phyloP scores from a whole-genome alignment of 2,113 vertebrate species.

The Dinomys branickii region DNA sequence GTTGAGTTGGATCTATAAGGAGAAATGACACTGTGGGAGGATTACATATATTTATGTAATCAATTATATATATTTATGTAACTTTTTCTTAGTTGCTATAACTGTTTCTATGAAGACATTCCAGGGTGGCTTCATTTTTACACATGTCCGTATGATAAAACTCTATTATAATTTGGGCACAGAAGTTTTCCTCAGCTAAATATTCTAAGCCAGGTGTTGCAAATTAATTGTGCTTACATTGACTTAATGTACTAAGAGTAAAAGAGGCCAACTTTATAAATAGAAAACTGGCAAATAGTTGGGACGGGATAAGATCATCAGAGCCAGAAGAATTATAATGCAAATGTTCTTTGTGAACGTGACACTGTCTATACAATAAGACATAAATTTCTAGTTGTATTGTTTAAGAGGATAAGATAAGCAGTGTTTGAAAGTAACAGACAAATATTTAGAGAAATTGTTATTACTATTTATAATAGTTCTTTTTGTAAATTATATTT shows the following conservation, averaged over 20 bases:
- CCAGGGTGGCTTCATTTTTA: slow-evolving; percentile 61
- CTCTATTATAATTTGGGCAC: slow-evolving; percentile 60
- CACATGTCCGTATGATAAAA: slow-evolving; percentile 16
- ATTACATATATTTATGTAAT: slow-evolving; percentile 63
- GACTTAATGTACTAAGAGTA: slow-evolving; percentile 29
- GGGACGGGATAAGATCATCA: neutral
- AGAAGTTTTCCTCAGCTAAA: slow-evolving; percentile 62
- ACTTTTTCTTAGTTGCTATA: neutral
- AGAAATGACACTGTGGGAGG: slow-evolving; percentile 56
- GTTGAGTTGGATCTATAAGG: slow-evolving; percentile 38
- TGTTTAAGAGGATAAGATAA: neutral
- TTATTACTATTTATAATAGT: neutral
- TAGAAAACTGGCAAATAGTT: slow-evolving; percentile 59
- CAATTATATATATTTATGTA: slow-evolving; percentile 62
- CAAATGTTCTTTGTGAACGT: neutral
- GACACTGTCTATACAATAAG: neutral
- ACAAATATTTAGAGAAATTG: neutral
- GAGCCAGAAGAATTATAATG: neutral
- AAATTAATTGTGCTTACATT: slow-evolving; percentile 59
- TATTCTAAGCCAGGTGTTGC: slow-evolving; percentile 64
- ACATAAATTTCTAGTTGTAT: neutral
- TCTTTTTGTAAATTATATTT: neutral
- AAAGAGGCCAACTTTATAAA: slow-evolving; percentile 62
- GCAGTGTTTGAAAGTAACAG: neutral
- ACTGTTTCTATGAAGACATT: slow-evolving; percentile 25